Percentiles rank a stretch among this genome's conserved stretches.
Conservation (phyloP, 2,113 vertebrate species). For the Lophotis ruficrista region DNA sequence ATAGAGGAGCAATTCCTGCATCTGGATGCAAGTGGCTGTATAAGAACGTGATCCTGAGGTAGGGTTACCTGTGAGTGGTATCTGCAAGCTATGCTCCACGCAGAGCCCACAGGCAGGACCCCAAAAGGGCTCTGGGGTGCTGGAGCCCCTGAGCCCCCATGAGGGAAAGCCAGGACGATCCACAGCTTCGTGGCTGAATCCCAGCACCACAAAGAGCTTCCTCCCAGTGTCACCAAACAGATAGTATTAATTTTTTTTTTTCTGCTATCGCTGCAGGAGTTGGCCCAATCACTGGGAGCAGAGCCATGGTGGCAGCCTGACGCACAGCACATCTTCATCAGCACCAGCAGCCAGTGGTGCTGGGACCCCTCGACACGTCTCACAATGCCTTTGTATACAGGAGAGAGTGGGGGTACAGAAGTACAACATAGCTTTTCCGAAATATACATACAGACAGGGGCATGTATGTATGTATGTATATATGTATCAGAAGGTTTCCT, state of each 20-base stretch:
- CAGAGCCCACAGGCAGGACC: background rate
- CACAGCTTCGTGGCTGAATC: background rate
- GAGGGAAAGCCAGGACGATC: background rate
- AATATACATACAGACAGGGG: background rate
- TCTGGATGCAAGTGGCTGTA: background rate
- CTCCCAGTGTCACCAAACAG: background rate
- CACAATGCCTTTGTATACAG: fast-evolving
- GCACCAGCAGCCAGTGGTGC: fast-evolving
- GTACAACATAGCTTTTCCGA: background rate
- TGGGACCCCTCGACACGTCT: fast-evolving
- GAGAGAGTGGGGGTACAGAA: background rate
- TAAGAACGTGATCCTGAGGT: background rate
- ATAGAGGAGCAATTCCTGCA: background rate
- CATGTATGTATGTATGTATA: fast-evolving
- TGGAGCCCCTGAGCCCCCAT: fast-evolving
- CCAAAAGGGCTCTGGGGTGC: fast-evolving
- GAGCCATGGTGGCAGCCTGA: background rate
- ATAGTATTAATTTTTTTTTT: background rate
- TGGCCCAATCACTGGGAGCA: background rate
- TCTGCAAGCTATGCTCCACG: background rate
- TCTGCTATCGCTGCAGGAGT: background rate
- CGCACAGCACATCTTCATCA: fast-evolving
- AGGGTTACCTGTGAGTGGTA: background rate
- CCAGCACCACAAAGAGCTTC: background rate
- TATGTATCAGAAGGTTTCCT: background rate